phyloP scores from a whole-genome alignment of 1,140 invertebrate genomes.

The Battus philenor region DNA sequence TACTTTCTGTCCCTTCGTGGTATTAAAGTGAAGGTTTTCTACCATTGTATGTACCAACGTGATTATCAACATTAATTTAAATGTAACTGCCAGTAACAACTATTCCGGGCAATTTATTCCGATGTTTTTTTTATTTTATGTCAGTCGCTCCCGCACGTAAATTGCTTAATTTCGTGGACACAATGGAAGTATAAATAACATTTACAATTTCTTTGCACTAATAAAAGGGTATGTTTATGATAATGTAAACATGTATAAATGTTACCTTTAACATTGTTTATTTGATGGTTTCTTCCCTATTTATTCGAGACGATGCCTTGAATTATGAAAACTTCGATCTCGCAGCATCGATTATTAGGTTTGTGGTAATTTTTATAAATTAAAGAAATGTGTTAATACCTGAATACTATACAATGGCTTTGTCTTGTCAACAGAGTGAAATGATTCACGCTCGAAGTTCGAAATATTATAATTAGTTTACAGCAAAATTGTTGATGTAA shows the following conservation, averaged over 20 bases:
- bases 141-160: background rate
- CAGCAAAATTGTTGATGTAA: slow-evolving; percentile 11
- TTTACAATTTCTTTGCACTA: background rate
- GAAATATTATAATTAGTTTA: slow-evolving; percentile 12
- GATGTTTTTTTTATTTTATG: background rate
- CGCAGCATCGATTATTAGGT: slow-evolving; percentile 9
- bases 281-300: too few species aligned
- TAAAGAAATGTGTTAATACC: slow-evolving; percentile 7
- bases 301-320: too few species aligned
- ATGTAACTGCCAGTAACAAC: background rate
- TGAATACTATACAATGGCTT: slow-evolving; percentile 16
- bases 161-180: background rate
- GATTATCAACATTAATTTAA: background rate
- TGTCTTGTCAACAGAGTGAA: slow-evolving; percentile 15
- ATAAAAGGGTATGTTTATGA: slow-evolving; percentile 1
- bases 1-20: background rate
- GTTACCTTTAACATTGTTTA: slow-evolving; percentile 4
- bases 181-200: slow-evolving; percentile 6
- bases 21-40: background rate
- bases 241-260: slow-evolving; percentile 2
- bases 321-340: too few species aligned
- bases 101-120: background rate
- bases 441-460: slow-evolving; percentile 8
- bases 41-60: too few species aligned
- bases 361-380: slow-evolving; percentile 9